phyloP scores from a whole-genome alignment of 2,113 vertebrate genomes.

The Pipra filicauda region DNA sequence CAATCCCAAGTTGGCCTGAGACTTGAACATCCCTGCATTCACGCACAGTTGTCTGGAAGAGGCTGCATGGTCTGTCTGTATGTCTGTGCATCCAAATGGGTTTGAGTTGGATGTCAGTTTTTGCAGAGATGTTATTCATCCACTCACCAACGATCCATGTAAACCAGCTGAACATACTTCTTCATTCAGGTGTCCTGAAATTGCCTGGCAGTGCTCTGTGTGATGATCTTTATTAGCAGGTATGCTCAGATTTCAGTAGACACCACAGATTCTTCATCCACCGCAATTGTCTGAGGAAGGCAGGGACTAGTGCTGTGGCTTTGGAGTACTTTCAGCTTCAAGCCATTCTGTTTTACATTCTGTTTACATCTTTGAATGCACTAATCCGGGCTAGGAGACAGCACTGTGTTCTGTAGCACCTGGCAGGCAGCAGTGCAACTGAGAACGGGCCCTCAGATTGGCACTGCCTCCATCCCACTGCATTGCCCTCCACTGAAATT shows the following conservation, averaged over 20 bases:
- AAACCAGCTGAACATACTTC: not conserved
- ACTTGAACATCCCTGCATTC: not conserved
- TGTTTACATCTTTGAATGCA: not conserved
- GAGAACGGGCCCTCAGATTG: not conserved
- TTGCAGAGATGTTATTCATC: not conserved
- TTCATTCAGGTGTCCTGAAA: not conserved
- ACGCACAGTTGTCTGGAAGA: not conserved
- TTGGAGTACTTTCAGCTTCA: not conserved
- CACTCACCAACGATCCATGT: not conserved
- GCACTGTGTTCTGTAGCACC: not conserved
- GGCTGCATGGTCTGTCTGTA: not conserved
- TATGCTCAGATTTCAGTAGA: not conserved
- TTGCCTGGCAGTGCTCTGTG: not conserved
- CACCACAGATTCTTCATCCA: not conserved
- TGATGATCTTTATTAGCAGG: not conserved
- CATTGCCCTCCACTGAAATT: not conserved
- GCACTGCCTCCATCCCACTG: fast-evolving
- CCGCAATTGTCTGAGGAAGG: not conserved
- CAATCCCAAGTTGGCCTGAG: not conserved
- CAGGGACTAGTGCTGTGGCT: fast-evolving
- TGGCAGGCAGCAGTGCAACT: not conserved
- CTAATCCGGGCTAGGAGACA: not conserved
- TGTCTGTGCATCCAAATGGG: not conserved
- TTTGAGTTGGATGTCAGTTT: not conserved
- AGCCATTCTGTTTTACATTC: not conserved